These are phyloP conservation scores for Willowsia nigromaculata DNA, from an alignment of 2,888 invertebrate species.

Conservation along the genomic window DNA sequence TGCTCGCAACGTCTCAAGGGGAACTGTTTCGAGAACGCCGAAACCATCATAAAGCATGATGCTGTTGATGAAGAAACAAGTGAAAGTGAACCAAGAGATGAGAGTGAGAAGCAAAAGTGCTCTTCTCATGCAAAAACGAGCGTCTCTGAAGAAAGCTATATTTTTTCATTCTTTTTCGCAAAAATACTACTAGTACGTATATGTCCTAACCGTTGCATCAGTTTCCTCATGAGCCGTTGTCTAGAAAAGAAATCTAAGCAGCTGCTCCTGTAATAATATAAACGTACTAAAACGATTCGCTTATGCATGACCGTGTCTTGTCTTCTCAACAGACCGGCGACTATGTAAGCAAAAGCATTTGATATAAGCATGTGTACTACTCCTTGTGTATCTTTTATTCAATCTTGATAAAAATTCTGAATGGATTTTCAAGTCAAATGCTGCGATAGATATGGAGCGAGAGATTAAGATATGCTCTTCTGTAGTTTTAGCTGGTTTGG, in stretches of 20 bases:
- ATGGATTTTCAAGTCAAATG: neutral
- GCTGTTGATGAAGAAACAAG: neutral
- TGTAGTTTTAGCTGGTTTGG: neutral
- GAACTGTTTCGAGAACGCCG: slow-evolving; percentile 4
- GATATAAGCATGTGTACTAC: neutral
- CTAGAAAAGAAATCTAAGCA: neutral
- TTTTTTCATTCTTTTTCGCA: neutral
- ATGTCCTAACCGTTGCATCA: neutral
- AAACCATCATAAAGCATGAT: neutral
- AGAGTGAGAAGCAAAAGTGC: neutral
- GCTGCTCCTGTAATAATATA: neutral
- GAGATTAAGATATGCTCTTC: neutral
- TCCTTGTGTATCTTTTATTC: slow-evolving; percentile 14
- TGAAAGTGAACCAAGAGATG: neutral
- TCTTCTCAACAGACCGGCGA: neutral
- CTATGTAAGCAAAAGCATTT: neutral
- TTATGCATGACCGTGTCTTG: slow-evolving; percentile 23
- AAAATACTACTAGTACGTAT: neutral
- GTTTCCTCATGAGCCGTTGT: neutral
- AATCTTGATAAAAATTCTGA: slow-evolving; percentile 32
- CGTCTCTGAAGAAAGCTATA: neutral
- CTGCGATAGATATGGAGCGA: neutral
- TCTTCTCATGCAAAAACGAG: neutral
- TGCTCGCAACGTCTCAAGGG: slow-evolving; percentile 46
- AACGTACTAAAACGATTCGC: slow-evolving; percentile 5